Evolutionary conservation across 2,113 vertebrate species (phyloP), one percentile per base, ranked within the genome.

Genomic region (Salvelinus fontinalis): DNA sequence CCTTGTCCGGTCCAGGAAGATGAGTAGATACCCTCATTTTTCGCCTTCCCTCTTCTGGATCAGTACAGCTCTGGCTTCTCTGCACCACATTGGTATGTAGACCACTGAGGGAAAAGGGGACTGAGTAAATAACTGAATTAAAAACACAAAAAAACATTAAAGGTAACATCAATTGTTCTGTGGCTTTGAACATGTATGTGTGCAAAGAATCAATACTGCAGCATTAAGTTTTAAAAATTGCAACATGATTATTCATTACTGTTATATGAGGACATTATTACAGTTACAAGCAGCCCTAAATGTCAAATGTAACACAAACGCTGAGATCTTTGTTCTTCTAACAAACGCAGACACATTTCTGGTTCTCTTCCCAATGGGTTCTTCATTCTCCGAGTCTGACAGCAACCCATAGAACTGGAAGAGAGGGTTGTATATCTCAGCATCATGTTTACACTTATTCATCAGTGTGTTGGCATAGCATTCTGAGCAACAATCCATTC

Each of bases 351-450:
- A 97, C 1, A 95, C 94, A 81, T 96, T 95, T 0, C 91, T 84
- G 57, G 94, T 93, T 91, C 93, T 95, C 79, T 92, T 92, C 85
- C 90, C 92, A 79, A 94, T 92, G 0, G 97, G 97, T 83, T 99
- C 96, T 80, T 99, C 97, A 0, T 99, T 99, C 92, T 99, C 97
- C 0, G 97, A 97, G 87, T 99, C 96, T 0, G 97, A 99, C 86
- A 96, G 93, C 49, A 93, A 86, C 0, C 87, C 89, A 86, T 88
- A 78, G 71, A 75, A 60, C 83, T 84, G 71, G 60, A 71, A 76
- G 64, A 70, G 12, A 59, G 27, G 13, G 57, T 24, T 57, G 24
- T 27, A 62, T n/a, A 24, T 11, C n/a, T 62, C 9, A 62, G 59
- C 59, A 62, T 62, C 51, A 54, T 4, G 16, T 54, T 18, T 18